phyloP scores from a whole-genome alignment of 2,888 invertebrate genomes.

The Hecatera dysodea region DNA sequence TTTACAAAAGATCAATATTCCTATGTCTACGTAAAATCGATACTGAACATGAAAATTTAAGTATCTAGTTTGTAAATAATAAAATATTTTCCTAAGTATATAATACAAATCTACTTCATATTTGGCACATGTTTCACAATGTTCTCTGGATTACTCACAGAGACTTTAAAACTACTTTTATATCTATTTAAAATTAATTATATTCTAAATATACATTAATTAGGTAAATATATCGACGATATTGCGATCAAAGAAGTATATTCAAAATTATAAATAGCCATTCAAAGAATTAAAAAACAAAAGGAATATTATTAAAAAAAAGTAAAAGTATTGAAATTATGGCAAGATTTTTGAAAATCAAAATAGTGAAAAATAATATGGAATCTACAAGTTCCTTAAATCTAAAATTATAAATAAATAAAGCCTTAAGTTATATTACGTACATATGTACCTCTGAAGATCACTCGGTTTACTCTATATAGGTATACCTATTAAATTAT shows the following conservation, averaged over 20 bases:
- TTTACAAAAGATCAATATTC: constrained; percentile 19
- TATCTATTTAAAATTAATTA: constrained; percentile 11
- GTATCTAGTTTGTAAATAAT: constrained; percentile 50
- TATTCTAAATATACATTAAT: constrained; percentile 10
- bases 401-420: neutral
- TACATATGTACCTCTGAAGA: constrained; percentile 9
- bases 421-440: constrained; percentile 1
- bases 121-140: constrained; percentile 58
- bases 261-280: neutral
- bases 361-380: neutral
- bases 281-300: neutral
- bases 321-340: neutral
- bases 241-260: neutral
- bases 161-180: constrained; percentile 48
- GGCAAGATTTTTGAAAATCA: neutral
- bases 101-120: constrained; percentile 57
- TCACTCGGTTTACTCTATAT: neutral
- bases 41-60: constrained; percentile 20
- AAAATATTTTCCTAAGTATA: constrained; percentile 46
- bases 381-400: neutral
- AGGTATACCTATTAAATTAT: neutral
- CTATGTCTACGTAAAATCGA: constrained; percentile 37
- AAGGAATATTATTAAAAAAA: rapidly evolving
- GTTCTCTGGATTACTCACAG: constrained; percentile 61
- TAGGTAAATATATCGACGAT: neutral